Evolutionary conservation across 2,113 vertebrate species (phyloP).

Genomic region (Sturnira hondurensis): DNA sequence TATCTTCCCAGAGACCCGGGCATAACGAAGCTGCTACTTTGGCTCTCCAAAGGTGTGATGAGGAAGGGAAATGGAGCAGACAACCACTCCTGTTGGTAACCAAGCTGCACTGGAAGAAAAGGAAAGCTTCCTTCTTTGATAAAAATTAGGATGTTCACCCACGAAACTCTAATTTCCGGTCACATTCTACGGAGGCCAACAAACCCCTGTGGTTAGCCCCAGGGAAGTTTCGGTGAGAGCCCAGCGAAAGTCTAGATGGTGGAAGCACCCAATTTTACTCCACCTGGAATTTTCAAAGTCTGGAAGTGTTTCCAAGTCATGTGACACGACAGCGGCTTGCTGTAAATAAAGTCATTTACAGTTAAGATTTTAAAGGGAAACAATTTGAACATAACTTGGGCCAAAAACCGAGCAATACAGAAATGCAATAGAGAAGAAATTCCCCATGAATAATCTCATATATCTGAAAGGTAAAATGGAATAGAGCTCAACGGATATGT

Average conservation of each 20-base stretch:
- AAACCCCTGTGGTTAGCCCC: background rate
- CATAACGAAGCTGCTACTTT: background rate
- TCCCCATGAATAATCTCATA: background rate
- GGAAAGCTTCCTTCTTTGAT: background rate
- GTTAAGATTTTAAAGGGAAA: constrained; percentile 32
- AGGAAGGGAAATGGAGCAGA: background rate
- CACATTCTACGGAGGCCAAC: constrained; percentile 28
- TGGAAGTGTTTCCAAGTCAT: constrained; percentile 30
- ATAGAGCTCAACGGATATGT: background rate
- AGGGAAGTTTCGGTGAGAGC: background rate
- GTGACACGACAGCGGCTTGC: background rate
- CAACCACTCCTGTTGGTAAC: background rate
- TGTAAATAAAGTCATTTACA: background rate
- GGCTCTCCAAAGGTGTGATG: background rate
- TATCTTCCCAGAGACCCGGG: background rate
- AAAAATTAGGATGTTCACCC: constrained; percentile 19
- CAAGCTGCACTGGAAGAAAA: background rate
- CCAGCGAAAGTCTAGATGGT: background rate
- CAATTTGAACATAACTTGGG: background rate
- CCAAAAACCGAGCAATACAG: background rate
- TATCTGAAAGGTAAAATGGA: background rate
- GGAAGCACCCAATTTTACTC: constrained; percentile 30
- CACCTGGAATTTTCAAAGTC: constrained; percentile 36
- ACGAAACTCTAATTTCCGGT: constrained; percentile 48
- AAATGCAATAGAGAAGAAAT: constrained; percentile 12